Conservation (phyloP, 2,113 vertebrate genomes). For the Vidua macroura region DNA sequence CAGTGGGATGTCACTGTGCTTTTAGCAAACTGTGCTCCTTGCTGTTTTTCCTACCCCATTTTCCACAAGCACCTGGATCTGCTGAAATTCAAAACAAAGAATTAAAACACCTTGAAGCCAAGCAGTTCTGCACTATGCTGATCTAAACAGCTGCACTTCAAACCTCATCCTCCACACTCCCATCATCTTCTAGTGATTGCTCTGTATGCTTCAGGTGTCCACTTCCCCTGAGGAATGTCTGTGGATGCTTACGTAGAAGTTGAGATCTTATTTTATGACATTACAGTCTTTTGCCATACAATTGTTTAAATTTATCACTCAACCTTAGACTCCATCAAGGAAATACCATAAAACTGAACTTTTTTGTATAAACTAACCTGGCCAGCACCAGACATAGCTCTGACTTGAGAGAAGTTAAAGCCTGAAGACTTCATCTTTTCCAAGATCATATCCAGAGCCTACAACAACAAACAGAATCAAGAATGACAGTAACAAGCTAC, state of each 20-base stretch:
- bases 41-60: neutral
- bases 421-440: constrained; percentile 85
- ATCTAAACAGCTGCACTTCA: neutral
- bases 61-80: neutral
- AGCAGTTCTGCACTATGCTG: neutral
- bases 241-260: neutral
- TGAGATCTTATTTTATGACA: neutral
- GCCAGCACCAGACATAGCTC: constrained; percentile 88
- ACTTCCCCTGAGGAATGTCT: neutral
- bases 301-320: neutral
- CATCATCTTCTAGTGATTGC: neutral
- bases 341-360: neutral
- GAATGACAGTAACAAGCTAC: neutral
- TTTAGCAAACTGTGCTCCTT: neutral
- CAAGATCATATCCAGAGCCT: constrained; percentile 91
- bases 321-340: neutral
- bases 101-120: neutral
- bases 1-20: neutral
- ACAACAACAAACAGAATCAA: constrained; percentile 40
- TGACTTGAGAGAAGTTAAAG: constrained; percentile 85
- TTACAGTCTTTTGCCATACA: neutral
- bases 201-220: neutral
- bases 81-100: neutral
- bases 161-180: neutral
- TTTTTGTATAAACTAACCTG: constrained; percentile 78